phyloP scores from a whole-genome alignment of 2,797 vertebrate species.

The Tragelaphus eurycerus region DNA sequence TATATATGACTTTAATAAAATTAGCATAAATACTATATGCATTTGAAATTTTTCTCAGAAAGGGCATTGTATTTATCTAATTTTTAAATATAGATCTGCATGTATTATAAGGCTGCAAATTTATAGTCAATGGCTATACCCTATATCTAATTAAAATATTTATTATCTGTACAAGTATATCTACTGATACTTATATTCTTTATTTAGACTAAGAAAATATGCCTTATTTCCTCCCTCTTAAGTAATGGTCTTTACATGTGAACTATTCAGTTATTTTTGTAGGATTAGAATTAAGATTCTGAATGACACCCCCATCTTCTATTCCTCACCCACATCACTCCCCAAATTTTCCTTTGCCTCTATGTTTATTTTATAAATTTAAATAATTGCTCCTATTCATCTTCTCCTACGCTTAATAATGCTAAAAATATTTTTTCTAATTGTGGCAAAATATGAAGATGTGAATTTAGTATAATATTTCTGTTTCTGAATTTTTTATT shows the following conservation, averaged over 20 bases:
- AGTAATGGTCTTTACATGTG: constrained; percentile 13
- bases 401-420: constrained; percentile 20
- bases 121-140: neutral
- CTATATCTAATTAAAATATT: constrained; percentile 66
- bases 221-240: neutral
- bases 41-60: constrained; percentile 61
- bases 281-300: constrained; percentile 28
- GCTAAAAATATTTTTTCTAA: constrained; percentile 42
- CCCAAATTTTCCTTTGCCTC: constrained; percentile 34
- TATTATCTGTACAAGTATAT: constrained; percentile 32
- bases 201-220: constrained; percentile 34
- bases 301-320: neutral
- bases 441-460: constrained; percentile 44
- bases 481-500: constrained; percentile 65
- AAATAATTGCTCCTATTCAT: constrained; percentile 6
- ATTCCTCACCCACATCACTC: neutral
- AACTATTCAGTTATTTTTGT: constrained; percentile 3
- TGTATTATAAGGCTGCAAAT: neutral
- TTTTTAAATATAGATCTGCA: constrained; percentile 57
- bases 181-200: constrained; percentile 5
- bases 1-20: constrained; percentile 76
- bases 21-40: constrained; percentile 70
- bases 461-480: constrained; percentile 43
- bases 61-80: constrained; percentile 50
- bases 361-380: constrained; percentile 46